Percentiles rank a stretch among this genome's conserved stretches.
These are phyloP conservation scores for Lymantria monacha DNA, from an alignment of 2,888 invertebrate genomes.

Conservation along the genomic window DNA sequence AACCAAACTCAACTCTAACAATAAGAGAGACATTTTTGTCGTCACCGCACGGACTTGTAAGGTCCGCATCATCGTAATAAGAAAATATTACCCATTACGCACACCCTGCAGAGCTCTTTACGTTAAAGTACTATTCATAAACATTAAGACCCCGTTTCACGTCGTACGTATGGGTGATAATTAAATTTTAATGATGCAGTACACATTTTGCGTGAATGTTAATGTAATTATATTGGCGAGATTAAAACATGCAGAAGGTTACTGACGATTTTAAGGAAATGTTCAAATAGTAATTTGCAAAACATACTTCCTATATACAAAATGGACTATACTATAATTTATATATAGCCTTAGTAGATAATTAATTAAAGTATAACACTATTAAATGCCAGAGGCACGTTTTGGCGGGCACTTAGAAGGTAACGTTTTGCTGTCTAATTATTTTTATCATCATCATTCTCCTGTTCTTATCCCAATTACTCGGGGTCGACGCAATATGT, in stretches of 20 bases:
- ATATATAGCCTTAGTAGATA: background rate
- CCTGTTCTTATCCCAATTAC: too few relatives aligned
- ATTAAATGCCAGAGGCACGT: too few relatives aligned
- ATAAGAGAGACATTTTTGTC: too few relatives aligned
- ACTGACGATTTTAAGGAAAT: slow-evolving; percentile 6
- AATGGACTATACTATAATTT: background rate
- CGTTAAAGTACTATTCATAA: slow-evolving; percentile 5
- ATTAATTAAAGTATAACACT: background rate
- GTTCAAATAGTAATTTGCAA: background rate
- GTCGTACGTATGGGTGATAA: background rate
- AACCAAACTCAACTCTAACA: too few relatives aligned
- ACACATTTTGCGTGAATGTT: slow-evolving; percentile 12
- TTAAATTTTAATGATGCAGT: slow-evolving; percentile 7
- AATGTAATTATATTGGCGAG: slow-evolving; percentile 17
- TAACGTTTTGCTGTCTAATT: too few relatives aligned
- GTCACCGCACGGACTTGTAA: too few relatives aligned
- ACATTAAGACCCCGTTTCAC: slow-evolving; percentile 3
- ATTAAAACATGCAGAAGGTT: slow-evolving; percentile 17
- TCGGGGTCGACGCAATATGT: too few relatives aligned
- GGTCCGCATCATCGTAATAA: background rate
- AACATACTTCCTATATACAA: background rate
- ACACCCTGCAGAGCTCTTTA: slow-evolving; percentile 2
- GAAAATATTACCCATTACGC: slow-evolving; percentile 1
- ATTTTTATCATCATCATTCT: too few relatives aligned
- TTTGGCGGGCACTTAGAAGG: too few relatives aligned